Evolutionary conservation across 2,888 invertebrate genomes (phyloP).

Genomic region (Erebia epiphron): DNA sequence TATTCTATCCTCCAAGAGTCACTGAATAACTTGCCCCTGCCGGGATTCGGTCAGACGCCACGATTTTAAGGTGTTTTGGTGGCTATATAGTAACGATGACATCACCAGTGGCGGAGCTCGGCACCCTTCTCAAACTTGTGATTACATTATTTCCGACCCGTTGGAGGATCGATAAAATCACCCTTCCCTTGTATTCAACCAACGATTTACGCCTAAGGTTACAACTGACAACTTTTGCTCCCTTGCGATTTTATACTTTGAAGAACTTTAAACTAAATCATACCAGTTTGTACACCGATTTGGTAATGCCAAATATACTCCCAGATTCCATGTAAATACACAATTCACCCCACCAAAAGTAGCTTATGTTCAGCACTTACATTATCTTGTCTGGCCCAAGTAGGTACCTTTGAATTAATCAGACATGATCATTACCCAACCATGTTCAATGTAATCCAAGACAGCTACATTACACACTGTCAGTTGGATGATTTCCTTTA

Average conservation of each 20-base stretch:
- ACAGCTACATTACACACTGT: conserved; percentile 1
- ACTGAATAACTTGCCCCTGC: too few species aligned
- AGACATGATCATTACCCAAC: neutral
- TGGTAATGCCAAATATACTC: too few species aligned
- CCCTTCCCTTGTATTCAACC: conserved; percentile 9
- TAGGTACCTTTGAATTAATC: too few species aligned
- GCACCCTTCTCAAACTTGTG: neutral
- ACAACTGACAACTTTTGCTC: neutral
- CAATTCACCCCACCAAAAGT: neutral
- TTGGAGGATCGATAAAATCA: conserved; percentile 6
- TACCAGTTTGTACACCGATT: too few species aligned
- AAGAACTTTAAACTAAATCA: neutral
- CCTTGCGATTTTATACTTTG: neutral
- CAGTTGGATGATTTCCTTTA: conserved; percentile 2
- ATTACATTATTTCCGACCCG: neutral
- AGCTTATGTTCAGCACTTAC: neutral
- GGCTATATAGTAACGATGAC: neutral
- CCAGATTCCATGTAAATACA: too few species aligned
- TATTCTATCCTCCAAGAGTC: too few species aligned
- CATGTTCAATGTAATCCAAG: conserved; percentile 5
- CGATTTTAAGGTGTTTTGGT: neutral
- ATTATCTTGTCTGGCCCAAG: neutral
- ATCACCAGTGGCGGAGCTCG: neutral
- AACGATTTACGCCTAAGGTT: neutral
- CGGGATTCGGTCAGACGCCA: neutral